phyloP scores from a whole-genome alignment of 2,797 vertebrate genomes.

The Toxotes lorentzi region DNA sequence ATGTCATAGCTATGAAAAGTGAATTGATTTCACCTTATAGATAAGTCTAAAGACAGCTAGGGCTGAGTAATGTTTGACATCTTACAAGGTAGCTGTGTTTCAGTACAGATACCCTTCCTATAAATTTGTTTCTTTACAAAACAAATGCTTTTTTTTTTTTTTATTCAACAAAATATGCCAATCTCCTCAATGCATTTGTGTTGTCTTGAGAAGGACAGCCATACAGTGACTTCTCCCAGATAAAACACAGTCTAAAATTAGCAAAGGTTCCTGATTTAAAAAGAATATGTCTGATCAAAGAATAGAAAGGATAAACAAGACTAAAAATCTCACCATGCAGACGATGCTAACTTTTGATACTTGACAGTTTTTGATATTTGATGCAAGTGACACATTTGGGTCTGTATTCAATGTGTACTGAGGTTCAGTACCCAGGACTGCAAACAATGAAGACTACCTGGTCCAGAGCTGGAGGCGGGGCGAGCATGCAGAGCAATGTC shows the following conservation, averaged over 20 bases:
- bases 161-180: neutral
- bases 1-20: neutral
- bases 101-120: neutral
- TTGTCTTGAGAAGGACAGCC: neutral
- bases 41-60: neutral
- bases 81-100: neutral
- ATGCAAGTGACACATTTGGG: neutral
- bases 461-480: constrained; percentile 92
- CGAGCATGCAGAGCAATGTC: constrained; percentile 95
- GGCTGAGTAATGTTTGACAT: neutral
- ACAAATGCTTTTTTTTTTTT: neutral
- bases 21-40: neutral
- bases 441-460: constrained; percentile 81
- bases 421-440: neutral
- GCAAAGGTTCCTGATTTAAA: neutral
- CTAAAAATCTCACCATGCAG: neutral
- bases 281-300: neutral
- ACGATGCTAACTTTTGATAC: neutral
- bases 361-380: neutral
- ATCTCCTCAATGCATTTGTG: neutral
- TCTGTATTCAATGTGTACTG: neutral
- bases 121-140: neutral
- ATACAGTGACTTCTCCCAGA: neutral
- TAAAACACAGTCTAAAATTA: constrained; percentile 6
- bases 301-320: neutral